phyloP scores from a whole-genome alignment of 2,113 vertebrate genomes.

The Percopsis transmontana region DNA sequence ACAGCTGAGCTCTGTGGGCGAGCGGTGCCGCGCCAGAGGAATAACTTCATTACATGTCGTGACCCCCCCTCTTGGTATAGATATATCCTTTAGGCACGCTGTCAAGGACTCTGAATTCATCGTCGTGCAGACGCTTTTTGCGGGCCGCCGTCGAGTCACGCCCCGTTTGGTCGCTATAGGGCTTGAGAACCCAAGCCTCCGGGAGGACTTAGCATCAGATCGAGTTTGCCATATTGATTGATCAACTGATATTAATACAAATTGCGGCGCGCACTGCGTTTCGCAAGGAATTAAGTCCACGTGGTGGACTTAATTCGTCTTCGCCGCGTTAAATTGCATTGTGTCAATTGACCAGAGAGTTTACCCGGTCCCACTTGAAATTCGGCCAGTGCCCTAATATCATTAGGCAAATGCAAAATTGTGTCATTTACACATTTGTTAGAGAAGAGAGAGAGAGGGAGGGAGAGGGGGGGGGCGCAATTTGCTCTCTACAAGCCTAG shows the following conservation, averaged over 20 bases:
- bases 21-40: conserved; percentile 37
- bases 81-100: conserved; percentile 58
- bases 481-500: conserved; percentile 64
- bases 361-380: conserved; percentile 68
- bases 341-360: conserved; percentile 70
- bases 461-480: conserved; percentile 20
- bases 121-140: conserved; percentile 40
- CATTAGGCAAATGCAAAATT: conserved; percentile 75
- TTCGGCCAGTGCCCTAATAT: conserved; percentile 66
- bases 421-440: conserved; percentile 74
- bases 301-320: conserved; percentile 75
- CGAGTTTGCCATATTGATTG: conserved; percentile 73
- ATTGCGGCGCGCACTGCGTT: conserved; percentile 16
- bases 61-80: conserved; percentile 55
- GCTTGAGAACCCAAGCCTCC: conserved; percentile 17
- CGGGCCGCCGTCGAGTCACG: conserved; percentile 31
- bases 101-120: conserved; percentile 65
- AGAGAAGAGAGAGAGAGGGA: neutral
- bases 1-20: conserved; percentile 14
- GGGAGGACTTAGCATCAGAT: conserved; percentile 41
- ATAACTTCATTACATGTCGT: conserved; percentile 66
- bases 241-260: conserved; percentile 64
- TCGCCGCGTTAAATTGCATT: conserved; percentile 68
- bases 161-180: conserved; percentile 14
- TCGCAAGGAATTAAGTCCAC: conserved; percentile 65